A percentile compares a stretch with the other conserved stretches of the same genome.
phyloP scores from a whole-genome alignment of 2,888 invertebrate species.

The Bruchidius siliquastri region DNA sequence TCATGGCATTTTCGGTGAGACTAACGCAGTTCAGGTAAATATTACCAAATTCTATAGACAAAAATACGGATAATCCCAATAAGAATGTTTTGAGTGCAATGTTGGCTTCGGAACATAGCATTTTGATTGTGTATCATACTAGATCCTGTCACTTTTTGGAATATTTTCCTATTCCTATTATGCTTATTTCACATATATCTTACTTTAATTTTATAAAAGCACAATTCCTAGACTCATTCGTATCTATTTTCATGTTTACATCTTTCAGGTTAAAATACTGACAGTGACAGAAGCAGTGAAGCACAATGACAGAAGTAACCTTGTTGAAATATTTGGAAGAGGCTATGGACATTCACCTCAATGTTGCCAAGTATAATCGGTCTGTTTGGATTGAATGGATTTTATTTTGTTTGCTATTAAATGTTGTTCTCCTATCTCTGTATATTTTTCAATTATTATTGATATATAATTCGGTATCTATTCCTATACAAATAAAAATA shows the following conservation, averaged over 20 bases:
- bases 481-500: no score
- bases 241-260: neutral
- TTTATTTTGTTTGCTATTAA: no score
- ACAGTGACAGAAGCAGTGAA: no score
- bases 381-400: no score
- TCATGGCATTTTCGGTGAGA: neutral
- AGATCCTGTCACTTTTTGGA: neutral
- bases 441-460: no score
- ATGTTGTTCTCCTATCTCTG: no score
- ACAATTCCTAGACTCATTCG: neutral
- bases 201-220: neutral
- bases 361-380: no score
- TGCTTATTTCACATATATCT: neutral
- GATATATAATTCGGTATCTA: no score
- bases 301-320: no score
- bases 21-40: neutral
- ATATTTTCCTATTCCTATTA: neutral
- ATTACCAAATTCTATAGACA: slow-evolving; percentile 16
- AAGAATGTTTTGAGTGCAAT: slow-evolving; percentile 25
- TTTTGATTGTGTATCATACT: slow-evolving; percentile 5
- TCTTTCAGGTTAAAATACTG: neutral
- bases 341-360: no score
- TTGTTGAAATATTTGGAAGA: no score
- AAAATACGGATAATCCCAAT: slow-evolving; percentile 23
- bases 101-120: slow-evolving; percentile 23